These are phyloP conservation scores for Drosophila parvula DNA, from an alignment of 1,140 invertebrate genomes.

Conservation along the genomic window DNA sequence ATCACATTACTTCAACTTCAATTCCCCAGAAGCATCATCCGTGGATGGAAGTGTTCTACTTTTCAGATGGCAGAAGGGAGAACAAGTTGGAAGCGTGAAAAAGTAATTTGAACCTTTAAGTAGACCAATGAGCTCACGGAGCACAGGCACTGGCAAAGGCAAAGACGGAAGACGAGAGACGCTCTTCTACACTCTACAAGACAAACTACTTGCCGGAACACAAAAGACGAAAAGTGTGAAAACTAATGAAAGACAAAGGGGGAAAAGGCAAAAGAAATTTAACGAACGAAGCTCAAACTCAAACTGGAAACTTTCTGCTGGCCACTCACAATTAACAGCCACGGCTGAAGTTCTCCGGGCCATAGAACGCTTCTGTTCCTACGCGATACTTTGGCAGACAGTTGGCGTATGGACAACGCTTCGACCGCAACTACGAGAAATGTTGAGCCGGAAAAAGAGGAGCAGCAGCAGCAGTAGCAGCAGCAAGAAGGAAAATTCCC, in stretches of 20 bases:
- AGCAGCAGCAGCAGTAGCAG: not conserved
- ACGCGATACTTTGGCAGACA: constrained; percentile 45
- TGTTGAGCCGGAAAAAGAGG: constrained; percentile 46
- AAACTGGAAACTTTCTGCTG: constrained; percentile 61
- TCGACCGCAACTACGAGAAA: constrained; percentile 58
- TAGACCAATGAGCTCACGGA: constrained; percentile 60
- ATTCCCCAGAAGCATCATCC: constrained; percentile 6
- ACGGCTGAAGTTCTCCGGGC: constrained; percentile 24
- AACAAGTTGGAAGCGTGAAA: constrained; percentile 64
- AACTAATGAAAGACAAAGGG: constrained; percentile 66
- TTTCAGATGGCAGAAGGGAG: constrained; percentile 17
- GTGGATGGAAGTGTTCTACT: constrained; percentile 41
- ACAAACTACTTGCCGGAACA: constrained; percentile 63
- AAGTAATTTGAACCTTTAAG: constrained; percentile 78
- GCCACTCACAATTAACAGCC: constrained; percentile 67
- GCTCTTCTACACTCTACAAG: constrained; percentile 21
- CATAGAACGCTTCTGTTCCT: constrained; percentile 37
- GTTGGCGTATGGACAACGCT: constrained; percentile 63
- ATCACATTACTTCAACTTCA: constrained; percentile 50
- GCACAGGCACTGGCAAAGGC: constrained; percentile 21
- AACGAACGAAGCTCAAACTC: constrained; percentile 43
- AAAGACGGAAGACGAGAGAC: constrained; percentile 2
- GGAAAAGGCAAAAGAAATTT: constrained; percentile 48
- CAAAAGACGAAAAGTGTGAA: constrained; percentile 69
- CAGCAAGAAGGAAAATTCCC: constrained; percentile 17